These are phyloP conservation scores for Sorex fumeus DNA, from an alignment of 2,113 vertebrate species.

Conservation along the genomic window DNA sequence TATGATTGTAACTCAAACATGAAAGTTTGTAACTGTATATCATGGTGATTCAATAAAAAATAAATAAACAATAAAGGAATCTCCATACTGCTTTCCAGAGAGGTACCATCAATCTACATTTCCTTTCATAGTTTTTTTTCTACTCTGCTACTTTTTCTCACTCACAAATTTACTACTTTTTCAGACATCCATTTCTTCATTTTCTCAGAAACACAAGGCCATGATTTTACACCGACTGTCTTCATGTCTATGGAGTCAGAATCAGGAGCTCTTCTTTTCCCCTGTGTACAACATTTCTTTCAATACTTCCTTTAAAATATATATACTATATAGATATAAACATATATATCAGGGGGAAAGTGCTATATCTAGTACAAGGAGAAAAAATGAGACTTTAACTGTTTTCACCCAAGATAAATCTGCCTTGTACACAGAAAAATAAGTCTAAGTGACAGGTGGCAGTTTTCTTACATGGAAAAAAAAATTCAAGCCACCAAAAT, in stretches of 20 bases:
- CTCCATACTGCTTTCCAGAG: too few species aligned
- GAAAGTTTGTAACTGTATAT: too few species aligned
- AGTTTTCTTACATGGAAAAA: slow-evolving; percentile 61
- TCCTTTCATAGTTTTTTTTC: not conserved
- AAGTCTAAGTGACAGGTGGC: slow-evolving; percentile 47
- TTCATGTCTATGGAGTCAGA: slow-evolving; percentile 25
- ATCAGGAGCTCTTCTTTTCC: slow-evolving; percentile 26
- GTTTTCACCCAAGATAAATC: slow-evolving; percentile 57
- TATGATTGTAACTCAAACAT: too few species aligned
- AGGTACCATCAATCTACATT: not conserved
- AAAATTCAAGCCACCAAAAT: slow-evolving; percentile 50
- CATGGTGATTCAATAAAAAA: too few species aligned
- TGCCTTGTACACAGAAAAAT: slow-evolving; percentile 38
- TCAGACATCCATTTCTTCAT: slow-evolving; percentile 25
- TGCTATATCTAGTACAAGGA: not conserved
- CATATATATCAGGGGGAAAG: not conserved
- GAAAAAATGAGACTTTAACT: not conserved
- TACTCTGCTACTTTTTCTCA: slow-evolving; percentile 12
- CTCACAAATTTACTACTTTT: not conserved
- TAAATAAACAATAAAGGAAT: too few species aligned
- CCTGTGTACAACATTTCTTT: slow-evolving; percentile 23
- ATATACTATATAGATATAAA: too few species aligned
- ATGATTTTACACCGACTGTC: slow-evolving; percentile 42
- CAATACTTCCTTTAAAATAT: not conserved
- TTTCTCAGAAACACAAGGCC: slow-evolving; percentile 46